A percentile compares a stretch with the other conserved stretches of the same genome.
These are phyloP conservation scores for Smutsia temminckii DNA, from an alignment of 2,797 vertebrate genomes.

Conservation along the genomic window DNA sequence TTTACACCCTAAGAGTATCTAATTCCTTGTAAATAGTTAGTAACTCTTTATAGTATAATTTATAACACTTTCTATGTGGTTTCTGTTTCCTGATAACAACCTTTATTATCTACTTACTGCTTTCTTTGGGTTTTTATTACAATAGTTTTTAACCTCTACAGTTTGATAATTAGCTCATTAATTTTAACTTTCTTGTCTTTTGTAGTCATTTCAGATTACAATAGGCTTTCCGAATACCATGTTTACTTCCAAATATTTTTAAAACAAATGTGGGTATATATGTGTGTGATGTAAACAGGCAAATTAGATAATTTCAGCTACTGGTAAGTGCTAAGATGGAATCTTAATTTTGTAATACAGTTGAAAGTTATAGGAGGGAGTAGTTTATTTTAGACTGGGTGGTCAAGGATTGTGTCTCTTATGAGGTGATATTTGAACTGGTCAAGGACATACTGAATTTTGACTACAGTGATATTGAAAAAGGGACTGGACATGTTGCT, in stretches of 20 bases:
- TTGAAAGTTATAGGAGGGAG: not conserved
- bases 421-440: not conserved
- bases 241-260: not conserved
- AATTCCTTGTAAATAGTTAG: not conserved
- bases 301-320: not conserved
- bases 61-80: not conserved
- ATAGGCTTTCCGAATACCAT: not conserved
- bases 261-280: not conserved
- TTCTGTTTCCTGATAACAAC: not conserved
- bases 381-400: not conserved
- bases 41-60: not conserved
- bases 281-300: not conserved
- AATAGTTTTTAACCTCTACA: not conserved
- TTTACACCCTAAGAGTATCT: not conserved
- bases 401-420: not conserved
- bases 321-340: not conserved
- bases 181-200: not conserved
- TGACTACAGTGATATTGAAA: too few relatives aligned
- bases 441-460: not conserved
- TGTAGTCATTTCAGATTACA: not conserved
- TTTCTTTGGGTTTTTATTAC: not conserved
- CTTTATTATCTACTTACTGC: not conserved
- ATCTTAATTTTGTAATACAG: not conserved
- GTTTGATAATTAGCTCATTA: not conserved
- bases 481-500: fast-evolving